Percentiles rank a stretch among this genome's conserved stretches.
phyloP scores from a whole-genome alignment of 1,140 invertebrate genomes.

The Galleria mellonella region DNA sequence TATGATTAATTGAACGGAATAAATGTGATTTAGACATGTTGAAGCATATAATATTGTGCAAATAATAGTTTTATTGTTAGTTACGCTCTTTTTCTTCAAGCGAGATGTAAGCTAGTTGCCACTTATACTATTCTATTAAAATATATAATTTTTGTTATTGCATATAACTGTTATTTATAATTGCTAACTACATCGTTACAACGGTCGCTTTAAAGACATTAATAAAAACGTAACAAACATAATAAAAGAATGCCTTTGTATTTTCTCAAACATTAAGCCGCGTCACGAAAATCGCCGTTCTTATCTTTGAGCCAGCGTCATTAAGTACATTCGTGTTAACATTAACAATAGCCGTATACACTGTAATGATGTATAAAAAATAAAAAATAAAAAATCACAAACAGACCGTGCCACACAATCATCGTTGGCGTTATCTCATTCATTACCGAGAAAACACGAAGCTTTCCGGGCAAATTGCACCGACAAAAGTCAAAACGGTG shows the following conservation, averaged over 20 bases:
- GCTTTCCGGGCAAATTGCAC: conserved; percentile 45
- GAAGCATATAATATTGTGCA: too few relatives aligned
- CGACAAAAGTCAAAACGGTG: conserved; percentile 59
- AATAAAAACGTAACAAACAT: conserved; percentile 1
- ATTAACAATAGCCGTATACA: conserved; percentile 19
- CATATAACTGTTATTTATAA: conserved; percentile 5
- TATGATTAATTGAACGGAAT: too few relatives aligned
- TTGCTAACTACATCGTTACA: too few relatives aligned
- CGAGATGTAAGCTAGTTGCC: too few relatives aligned
- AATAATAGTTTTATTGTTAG: too few relatives aligned
- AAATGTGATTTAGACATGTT: too few relatives aligned
- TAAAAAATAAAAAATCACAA: conserved; percentile 32
- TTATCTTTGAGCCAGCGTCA: conserved; percentile 10
- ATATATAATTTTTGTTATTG: not conserved
- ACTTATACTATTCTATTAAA: too few relatives aligned
- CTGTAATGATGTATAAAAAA: conserved; percentile 28
- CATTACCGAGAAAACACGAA: conserved; percentile 54
- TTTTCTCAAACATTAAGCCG: conserved; percentile 10
- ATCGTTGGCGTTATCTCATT: conserved; percentile 41
- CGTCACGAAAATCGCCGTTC: conserved; percentile 7
- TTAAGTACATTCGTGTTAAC: conserved; percentile 17
- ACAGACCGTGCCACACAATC: conserved; percentile 31
- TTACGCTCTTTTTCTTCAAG: too few relatives aligned
- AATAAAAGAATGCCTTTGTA: not conserved
- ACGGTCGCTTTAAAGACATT: too few relatives aligned